A percentile compares a stretch with the other conserved stretches of the same genome.
These are phyloP conservation scores for Periplaneta americana DNA, from an alignment of 1,140 invertebrate species.

Conservation along the genomic window DNA sequence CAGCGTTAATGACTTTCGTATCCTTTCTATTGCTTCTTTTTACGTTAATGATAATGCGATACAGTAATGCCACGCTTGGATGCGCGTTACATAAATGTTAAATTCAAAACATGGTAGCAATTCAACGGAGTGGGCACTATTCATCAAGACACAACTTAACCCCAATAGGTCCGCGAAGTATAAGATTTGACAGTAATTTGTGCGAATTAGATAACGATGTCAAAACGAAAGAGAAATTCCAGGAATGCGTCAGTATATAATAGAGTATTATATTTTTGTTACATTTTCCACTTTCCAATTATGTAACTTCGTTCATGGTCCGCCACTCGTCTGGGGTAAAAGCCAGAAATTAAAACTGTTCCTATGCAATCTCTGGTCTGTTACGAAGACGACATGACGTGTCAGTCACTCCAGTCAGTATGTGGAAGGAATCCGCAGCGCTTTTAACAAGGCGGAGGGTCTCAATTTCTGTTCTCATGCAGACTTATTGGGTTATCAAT, in stretches of 20 bases:
- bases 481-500: too few species aligned
- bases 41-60: background rate
- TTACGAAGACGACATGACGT: too few species aligned
- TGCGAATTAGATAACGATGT: background rate
- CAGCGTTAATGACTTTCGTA: background rate
- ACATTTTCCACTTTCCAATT: background rate
- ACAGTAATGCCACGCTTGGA: background rate
- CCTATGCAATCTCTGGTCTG: background rate
- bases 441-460: too few species aligned
- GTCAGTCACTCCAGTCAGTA: too few species aligned
- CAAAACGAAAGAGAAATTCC: background rate
- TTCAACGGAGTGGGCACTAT: background rate
- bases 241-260: background rate
- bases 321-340: background rate
- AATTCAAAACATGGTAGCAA: background rate
- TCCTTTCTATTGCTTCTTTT: background rate
- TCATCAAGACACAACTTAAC: too few species aligned
- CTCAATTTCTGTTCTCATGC: too few species aligned
- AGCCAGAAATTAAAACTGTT: background rate
- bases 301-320: background rate
- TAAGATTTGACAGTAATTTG: too few species aligned
- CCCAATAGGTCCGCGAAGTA: background rate
- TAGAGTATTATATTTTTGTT: background rate
- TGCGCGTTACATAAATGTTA: background rate
- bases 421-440: too few species aligned